These are phyloP conservation scores for Montipora sp. DNA, from an alignment of 64 coral and sea anemone species.

Conservation along the genomic window DNA sequence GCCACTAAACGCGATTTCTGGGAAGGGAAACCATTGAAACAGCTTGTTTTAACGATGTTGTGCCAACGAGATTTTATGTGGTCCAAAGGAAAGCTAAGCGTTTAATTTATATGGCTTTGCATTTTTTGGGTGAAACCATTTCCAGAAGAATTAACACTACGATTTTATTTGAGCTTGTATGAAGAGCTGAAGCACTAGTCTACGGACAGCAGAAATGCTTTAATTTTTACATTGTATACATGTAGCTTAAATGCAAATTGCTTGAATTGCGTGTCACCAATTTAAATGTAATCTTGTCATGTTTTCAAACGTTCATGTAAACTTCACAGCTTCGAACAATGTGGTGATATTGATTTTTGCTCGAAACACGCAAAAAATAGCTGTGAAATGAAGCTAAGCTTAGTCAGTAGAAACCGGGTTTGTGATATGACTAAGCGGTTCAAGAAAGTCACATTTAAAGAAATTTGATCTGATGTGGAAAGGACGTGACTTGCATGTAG, in stretches of 20 bases:
- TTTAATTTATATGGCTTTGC: no score
- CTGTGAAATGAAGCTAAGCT: neutral
- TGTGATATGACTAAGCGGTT: no score
- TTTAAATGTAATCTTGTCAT: neutral
- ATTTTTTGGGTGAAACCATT: no score
- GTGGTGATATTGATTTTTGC: neutral
- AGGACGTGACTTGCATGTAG: no score
- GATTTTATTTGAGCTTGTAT: no score
- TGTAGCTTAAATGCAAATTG: neutral
- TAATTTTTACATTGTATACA: neutral
- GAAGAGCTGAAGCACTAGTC: no score
- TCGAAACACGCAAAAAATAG: neutral
- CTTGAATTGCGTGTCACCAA: neutral
- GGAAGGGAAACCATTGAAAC: neutral
- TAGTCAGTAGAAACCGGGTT: neutral
- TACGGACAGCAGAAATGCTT: no score
- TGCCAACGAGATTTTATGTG: neutral
- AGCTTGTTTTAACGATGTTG: neutral
- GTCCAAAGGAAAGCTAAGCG: no score
- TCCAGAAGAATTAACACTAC: no score
- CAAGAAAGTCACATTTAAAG: no score
- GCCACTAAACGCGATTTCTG: neutral
- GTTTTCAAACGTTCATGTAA: neutral
- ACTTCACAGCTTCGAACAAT: neutral
- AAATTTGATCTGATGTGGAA: no score